Conservation (phyloP, 2,797 vertebrate genomes). For the Gymnocypris eckloni region DNA sequence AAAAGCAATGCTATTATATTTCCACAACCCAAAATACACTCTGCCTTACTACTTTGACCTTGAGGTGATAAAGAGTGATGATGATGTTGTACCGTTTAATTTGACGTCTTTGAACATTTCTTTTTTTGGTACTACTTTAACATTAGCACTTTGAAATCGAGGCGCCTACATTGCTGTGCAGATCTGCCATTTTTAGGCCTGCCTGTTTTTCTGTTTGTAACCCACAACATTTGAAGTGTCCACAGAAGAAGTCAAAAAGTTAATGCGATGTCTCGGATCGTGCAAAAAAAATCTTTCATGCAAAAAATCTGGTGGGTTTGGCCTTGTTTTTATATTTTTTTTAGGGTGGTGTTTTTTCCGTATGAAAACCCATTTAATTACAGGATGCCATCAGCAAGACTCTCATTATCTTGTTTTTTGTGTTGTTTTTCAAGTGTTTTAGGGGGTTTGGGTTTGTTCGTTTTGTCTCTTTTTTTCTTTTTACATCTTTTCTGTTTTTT, state of each 20-base stretch:
- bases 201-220: constrained; percentile 22
- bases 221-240: constrained; percentile 51
- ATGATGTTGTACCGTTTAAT: not conserved
- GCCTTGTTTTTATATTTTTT: constrained; percentile 49
- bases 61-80: not conserved
- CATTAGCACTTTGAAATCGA: constrained; percentile 11
- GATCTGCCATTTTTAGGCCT: not conserved
- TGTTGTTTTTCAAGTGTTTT: constrained; percentile 67
- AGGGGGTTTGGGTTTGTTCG: constrained; percentile 56
- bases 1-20: not conserved
- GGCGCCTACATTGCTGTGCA: not conserved
- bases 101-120: not conserved
- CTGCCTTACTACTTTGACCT: not conserved
- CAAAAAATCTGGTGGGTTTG: constrained; percentile 58
- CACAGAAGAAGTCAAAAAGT: constrained; percentile 54
- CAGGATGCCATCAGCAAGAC: constrained; percentile 64
- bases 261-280: constrained; percentile 49
- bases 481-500: constrained; percentile 30
- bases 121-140: constrained; percentile 8
- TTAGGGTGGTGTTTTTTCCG: constrained; percentile 49
- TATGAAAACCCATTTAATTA: constrained; percentile 64
- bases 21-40: not conserved
- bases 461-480: constrained; percentile 44
- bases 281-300: constrained; percentile 49
- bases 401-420: constrained; percentile 68